Evolutionary conservation across 2,113 vertebrate species (phyloP).

Genomic region (Mungos mungo): DNA sequence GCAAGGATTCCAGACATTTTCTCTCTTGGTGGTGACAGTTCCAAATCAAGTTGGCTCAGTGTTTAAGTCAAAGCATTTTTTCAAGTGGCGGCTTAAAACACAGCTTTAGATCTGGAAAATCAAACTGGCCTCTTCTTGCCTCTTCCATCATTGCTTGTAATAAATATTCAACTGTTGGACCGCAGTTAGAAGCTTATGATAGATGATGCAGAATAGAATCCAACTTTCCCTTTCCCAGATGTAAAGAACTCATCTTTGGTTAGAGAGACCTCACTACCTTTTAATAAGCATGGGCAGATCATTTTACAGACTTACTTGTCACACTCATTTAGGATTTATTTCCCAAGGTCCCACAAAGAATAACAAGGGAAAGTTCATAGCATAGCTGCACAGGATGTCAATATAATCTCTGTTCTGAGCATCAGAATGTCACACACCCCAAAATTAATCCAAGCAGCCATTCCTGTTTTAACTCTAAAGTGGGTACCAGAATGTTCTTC

Average conservation of each 20-base stretch:
- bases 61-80: slow-evolving; percentile 66
- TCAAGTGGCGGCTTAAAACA: slow-evolving; percentile 41
- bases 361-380: neutral
- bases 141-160: slow-evolving; percentile 58
- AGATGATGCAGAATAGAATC: slow-evolving; percentile 42
- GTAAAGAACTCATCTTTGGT: slow-evolving; percentile 51
- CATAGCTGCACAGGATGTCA: neutral
- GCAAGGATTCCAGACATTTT: slow-evolving; percentile 62
- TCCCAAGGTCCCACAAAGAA: slow-evolving; percentile 3
- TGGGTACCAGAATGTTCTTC: neutral
- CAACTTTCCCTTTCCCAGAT: slow-evolving; percentile 57
- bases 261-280: slow-evolving; percentile 50
- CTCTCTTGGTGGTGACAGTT: slow-evolving; percentile 75
- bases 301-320: slow-evolving; percentile 42
- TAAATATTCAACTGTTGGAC: slow-evolving; percentile 63
- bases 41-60: slow-evolving; percentile 70
- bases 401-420: slow-evolving; percentile 12
- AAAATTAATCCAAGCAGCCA: neutral
- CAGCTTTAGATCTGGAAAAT: slow-evolving; percentile 66
- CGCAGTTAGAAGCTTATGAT: slow-evolving; percentile 43
- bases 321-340: slow-evolving; percentile 56
- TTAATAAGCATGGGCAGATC: slow-evolving; percentile 42
- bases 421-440: neutral
- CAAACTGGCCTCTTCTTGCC: slow-evolving; percentile 30
- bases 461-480: slow-evolving; percentile 5